Evolutionary conservation across 2,888 invertebrate genomes (phyloP).

Genomic region (Epirrita christyi): DNA sequence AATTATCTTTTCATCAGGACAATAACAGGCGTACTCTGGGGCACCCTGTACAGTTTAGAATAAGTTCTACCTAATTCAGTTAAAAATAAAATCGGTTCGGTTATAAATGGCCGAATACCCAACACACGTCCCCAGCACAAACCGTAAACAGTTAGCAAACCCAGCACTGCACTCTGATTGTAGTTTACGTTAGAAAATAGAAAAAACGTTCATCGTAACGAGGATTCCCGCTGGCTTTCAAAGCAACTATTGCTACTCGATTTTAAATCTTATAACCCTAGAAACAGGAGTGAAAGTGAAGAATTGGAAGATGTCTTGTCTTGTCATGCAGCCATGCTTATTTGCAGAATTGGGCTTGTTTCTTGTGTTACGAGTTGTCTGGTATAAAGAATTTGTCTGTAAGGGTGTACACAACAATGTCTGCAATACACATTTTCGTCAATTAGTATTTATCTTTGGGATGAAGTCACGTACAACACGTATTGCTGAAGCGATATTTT

Average conservation of each 20-base stretch:
- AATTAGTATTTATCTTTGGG: too few relatives aligned
- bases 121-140: slow-evolving; percentile 14
- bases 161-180: slow-evolving; percentile 46
- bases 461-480: too few relatives aligned
- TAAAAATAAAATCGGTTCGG: too few relatives aligned
- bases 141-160: slow-evolving; percentile 28
- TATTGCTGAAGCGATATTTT: too few relatives aligned
- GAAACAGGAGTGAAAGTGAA: neutral
- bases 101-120: neutral
- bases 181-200: slow-evolving; percentile 53
- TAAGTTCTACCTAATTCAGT: too few relatives aligned
- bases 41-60: too few relatives aligned
- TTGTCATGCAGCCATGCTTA: slow-evolving; percentile 1
- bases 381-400: too few relatives aligned
- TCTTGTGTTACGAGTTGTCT: neutral
- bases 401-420: too few relatives aligned
- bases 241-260: slow-evolving; percentile 19
- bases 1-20: too few relatives aligned
- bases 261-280: slow-evolving; percentile 6
- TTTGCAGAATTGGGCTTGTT: neutral
- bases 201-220: slow-evolving; percentile 42
- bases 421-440: too few relatives aligned
- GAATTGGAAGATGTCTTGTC: neutral
- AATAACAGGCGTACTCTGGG: too few relatives aligned
- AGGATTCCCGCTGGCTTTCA: slow-evolving; percentile 8